Evolutionary conservation across 1,140 invertebrate genomes (phyloP), one percentile per base, ranked within the genome.

Genomic region (Calephelis virginiensis): DNA sequence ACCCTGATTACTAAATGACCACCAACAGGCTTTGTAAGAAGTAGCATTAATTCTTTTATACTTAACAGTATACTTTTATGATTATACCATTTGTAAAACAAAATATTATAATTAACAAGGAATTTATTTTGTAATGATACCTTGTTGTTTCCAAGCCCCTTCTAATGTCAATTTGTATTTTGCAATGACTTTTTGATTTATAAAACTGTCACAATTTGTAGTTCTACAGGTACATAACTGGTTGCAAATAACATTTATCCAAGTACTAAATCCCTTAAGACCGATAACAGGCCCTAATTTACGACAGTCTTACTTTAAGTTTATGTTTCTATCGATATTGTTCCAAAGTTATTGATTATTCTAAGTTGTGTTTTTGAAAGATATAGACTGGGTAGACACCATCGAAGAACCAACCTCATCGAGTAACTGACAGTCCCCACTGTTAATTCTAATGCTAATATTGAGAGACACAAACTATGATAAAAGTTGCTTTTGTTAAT

Each of bases 171-270:
- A 17, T 56, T 28, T 11, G 50, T 56, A 56, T 56, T 14, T 56
- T 11, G 11, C 17, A 53, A 53, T 14, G 14, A 56, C 50, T 56
- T 56, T 56, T 56, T 56, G 50, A 56, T 56, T 56, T 56, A 56
- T 56, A 56, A 56, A 56, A 56, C 28, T 56, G 37, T 56, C 14
- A 56, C 50, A 56, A 56, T 56, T 56, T 56, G 50, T 28, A 56
- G 28, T 56, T 56, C 50, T 28, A 17, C 50, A 56, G 50, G 50
- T 56, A 56, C 50, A 56, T 56, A 17, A 56, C 50, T 37, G 50
- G 17, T 56, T 56, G 50, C 28, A 28, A 56, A 28, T 28, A 56
- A 56, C 50, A 56, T 56, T 56, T 53, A 53, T 53, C 50, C 50
- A 53, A 53, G 50, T 11, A 53, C 50, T 53, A 53, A 53, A 53